Evolutionary conservation across 2,797 vertebrate genomes (phyloP), one percentile per base, ranked within the genome.

Genomic region (Enteromius paludinosus): DNA sequence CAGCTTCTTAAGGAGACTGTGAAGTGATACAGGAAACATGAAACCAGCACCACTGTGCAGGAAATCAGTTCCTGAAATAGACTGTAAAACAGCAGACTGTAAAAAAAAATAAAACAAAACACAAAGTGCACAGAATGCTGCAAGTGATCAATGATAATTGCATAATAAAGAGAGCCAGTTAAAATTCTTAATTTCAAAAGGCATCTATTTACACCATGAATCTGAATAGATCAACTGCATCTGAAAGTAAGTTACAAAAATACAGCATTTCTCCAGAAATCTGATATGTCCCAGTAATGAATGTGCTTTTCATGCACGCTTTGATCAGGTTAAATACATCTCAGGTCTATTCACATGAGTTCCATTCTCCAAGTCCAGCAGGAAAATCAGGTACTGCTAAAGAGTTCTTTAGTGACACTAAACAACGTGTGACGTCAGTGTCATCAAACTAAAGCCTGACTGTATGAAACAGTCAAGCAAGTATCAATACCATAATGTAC

Each of bases 361-460:
- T 47, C 25, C 56, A 72, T 61, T 73, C 54, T 47, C 41, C 69
- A 47, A 49, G 69, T 35, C 18, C 25, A 73, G 38, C 79, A 81
- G 56, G 69, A 72, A 72, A 81, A 81, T 62, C 79, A 61, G 56
- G 79, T 81, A 81, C 14, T 62, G 28, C 35, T 64, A 61, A 70
- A 28, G 15, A 23, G 49, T 20, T 12, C 45, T 80, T 59, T 45
- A 80, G 2, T 30, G 52, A 49, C 28, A 47, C 69, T n/a, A 52
- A 64, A 73, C 61, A 78, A 18, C 54, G 7, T 66, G 33, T 71
- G 54, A 70, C 23, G 23, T 45, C 12, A 23, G 10, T 30, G 30
- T 52, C 41, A 33, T 65, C 30, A 23, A 35, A 25, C 33, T 18
- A 41, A 66, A 38, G 15, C 45, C 43, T 23, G 45, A 66, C 10